Conservation (phyloP, 2,113 vertebrate genomes). For the Vulpes vulpes region DNA sequence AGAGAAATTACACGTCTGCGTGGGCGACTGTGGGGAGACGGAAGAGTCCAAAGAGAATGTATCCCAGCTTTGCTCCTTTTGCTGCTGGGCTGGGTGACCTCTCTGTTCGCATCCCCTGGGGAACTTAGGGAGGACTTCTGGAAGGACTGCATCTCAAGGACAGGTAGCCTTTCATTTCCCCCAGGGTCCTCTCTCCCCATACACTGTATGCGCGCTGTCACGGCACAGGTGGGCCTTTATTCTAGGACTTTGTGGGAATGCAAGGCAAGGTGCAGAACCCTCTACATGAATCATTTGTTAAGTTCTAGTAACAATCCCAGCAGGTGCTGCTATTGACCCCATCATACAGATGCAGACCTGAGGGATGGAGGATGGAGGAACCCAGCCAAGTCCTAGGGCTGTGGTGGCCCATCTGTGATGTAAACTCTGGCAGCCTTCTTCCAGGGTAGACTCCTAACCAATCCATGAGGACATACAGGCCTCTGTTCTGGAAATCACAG, state of each 20-base stretch:
- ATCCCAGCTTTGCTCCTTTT: background rate
- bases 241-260: background rate
- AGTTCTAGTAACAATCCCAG: background rate
- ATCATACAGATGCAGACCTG: background rate
- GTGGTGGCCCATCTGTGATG: background rate
- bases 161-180: background rate
- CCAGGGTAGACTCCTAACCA: background rate
- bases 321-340: background rate
- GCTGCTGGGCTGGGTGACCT: background rate
- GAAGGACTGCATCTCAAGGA: background rate
- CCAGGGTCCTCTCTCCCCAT: background rate
- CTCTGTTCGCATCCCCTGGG: background rate
- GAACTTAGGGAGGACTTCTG: background rate
- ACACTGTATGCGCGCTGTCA: no score
- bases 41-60: background rate
- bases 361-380: background rate
- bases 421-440: background rate
- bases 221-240: no score
- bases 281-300: background rate
- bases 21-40: background rate
- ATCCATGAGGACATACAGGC: background rate
- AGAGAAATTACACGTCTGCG: background rate
- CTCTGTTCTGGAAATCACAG: background rate
- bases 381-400: fast-evolving
- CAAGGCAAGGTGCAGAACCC: fast-evolving